A percentile compares a stretch with the other conserved stretches of the same genome.
Evolutionary conservation across 2,113 vertebrate species (phyloP).

Genomic region (Elgaria multicarinata): DNA sequence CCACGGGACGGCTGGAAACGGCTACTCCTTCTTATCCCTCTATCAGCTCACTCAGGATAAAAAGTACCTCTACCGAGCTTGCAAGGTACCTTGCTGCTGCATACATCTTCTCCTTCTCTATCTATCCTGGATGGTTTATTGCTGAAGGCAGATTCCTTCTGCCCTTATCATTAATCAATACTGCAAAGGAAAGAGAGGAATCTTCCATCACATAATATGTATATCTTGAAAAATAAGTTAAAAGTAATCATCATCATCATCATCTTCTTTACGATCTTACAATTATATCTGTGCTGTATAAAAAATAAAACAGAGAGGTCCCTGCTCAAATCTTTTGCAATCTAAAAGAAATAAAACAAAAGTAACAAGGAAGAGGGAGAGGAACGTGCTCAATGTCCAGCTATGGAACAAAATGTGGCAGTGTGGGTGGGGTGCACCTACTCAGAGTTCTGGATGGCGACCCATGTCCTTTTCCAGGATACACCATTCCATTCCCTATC

Average conservation of each 20-base stretch:
- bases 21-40: slow-evolving; percentile 92
- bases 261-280: neutral
- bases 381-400: no score
- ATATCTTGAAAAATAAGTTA: neutral
- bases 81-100: slow-evolving; percentile 82
- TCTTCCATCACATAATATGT: neutral
- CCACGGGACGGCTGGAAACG: slow-evolving; percentile 94
- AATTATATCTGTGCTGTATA: neutral
- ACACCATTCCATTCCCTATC: neutral
- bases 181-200: neutral
- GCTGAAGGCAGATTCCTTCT: neutral
- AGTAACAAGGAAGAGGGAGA: neutral
- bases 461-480: neutral
- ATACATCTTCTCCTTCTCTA: neutral
- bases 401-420: neutral
- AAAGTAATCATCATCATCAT: neutral
- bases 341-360: neutral
- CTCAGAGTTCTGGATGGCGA: neutral
- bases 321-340: neutral
- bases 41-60: slow-evolving; percentile 91
- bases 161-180: neutral
- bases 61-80: slow-evolving; percentile 93
- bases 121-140: neutral
- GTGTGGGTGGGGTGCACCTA: neutral
- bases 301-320: neutral